Base-by-base conservation (phyloP, 2,888 invertebrate species). In the Philaethria dido region DNA sequence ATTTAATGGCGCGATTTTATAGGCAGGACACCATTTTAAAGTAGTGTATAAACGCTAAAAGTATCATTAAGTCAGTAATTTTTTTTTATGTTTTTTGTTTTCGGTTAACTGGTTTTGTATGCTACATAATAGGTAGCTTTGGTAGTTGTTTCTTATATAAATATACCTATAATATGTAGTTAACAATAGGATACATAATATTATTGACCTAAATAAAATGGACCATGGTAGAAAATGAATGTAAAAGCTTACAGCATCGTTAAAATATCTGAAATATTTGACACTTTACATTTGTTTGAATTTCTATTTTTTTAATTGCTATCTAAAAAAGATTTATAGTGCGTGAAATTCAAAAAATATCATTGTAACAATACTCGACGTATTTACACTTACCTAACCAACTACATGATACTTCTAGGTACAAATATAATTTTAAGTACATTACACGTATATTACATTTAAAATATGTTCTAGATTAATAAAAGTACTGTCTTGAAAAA, bases 21-120 rank as follows among this genome's bases (percentile, higher is more conserved):
- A 84, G 85, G 83, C 85, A 85, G 85, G 82, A 86, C 86, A 87
- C 86, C 82, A 85, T 87, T 89, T 86, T 86, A 85, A 88, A 89
- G 84, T 85, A 86, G 80, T 84, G 81, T 80, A 84, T 87, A 85
- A 86, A 87, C 79, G 81, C 84, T 87, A 85, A 84, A 84, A 82
- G 83, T 85, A 82, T 83, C 82, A 85, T 85, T 85, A 81, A 83
- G 82, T 82, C 80, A 81, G 77, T 68, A 68, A 65, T 68, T 72
- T 65, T 72, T 70, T 76, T 75, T 78, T 73, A 79, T 73, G 72
- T 77, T 78, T 81, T 79, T 74, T 71, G 78, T 81, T 80, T 74
- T 68, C 62, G 70, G 73, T 77, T 73, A 76, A 70, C 50, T 70
- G 50, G 47, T 36, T 67, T 62, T 67, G 48, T 57, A 42, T 39